A percentile compares a stretch with the other conserved stretches of the same genome.
Conservation (phyloP, 2,888 invertebrate species). For the Leptopterna dolabrata region DNA sequence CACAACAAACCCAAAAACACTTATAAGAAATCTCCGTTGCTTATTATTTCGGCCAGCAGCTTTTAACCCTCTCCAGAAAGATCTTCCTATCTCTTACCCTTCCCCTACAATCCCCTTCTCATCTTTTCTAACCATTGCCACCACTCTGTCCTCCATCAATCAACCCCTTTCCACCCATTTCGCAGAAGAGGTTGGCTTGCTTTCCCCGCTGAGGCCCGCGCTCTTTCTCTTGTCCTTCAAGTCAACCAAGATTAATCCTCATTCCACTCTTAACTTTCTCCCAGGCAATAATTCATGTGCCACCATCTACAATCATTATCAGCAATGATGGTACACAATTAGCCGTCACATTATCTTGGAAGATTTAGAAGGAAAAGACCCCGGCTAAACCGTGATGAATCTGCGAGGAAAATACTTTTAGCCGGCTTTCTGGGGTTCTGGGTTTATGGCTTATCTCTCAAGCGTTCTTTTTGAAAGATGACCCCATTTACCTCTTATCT, state of each 20-base stretch:
- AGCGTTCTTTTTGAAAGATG: slow-evolving; percentile 14
- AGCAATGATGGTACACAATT: slow-evolving; percentile 49
- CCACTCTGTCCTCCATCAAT: slow-evolving; percentile 43
- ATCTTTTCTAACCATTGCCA: background rate
- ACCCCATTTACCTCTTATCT: slow-evolving; percentile 9
- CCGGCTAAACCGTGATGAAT: slow-evolving; percentile 27
- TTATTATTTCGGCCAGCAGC: slow-evolving; percentile 45
- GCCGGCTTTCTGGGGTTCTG: background rate
- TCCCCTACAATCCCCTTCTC: background rate
- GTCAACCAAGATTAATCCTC: slow-evolving; percentile 52
- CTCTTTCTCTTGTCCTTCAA: slow-evolving; percentile 33
- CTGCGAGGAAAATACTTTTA: slow-evolving; percentile 27
- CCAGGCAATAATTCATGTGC: slow-evolving; percentile 44
- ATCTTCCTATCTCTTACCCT: slow-evolving; percentile 30
- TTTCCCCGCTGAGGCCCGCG: background rate
- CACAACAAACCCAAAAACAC: background rate
- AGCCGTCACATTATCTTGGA: slow-evolving; percentile 44
- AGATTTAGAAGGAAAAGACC: slow-evolving; percentile 30
- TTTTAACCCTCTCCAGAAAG: slow-evolving; percentile 43
- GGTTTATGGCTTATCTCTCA: background rate
- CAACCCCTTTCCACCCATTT: slow-evolving; percentile 47
- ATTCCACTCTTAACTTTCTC: slow-evolving; percentile 43
- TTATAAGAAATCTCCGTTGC: slow-evolving; percentile 47
- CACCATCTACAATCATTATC: slow-evolving; percentile 52
- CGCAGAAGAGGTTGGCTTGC: background rate